phyloP scores from a whole-genome alignment of 2,888 invertebrate species.

The Pristionchus japonicus region DNA sequence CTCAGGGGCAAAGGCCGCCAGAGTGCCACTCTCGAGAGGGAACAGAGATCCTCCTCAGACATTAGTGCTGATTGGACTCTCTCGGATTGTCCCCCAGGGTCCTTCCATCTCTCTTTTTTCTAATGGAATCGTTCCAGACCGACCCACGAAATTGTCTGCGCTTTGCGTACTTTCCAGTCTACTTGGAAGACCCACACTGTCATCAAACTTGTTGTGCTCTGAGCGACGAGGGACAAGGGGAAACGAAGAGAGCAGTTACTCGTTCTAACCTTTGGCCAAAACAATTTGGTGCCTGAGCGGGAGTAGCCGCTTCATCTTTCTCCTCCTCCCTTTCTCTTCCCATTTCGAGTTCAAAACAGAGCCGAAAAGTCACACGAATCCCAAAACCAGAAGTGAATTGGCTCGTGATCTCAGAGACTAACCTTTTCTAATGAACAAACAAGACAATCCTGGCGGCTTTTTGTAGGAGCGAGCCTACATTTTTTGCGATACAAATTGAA shows the following conservation, averaged over 20 bases:
- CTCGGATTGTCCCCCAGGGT: not conserved
- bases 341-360: constrained; percentile 2
- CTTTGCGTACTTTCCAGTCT: not conserved
- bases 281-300: not conserved
- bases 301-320: not conserved
- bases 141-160: not conserved
- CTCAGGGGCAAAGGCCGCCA: not conserved
- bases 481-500: not conserved
- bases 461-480: not conserved
- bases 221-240: not conserved
- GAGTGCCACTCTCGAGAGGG: not conserved
- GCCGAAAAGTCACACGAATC: not conserved
- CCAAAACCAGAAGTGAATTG: not conserved
- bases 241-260: not conserved
- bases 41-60: not conserved
- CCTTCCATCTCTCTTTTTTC: not conserved
- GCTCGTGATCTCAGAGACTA: not conserved
- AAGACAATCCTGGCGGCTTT: not conserved
- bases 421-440: not conserved
- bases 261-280: not conserved
- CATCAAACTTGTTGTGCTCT: not conserved
- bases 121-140: not conserved
- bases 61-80: not conserved
- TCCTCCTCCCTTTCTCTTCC: not conserved
- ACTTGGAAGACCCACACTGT: not conserved